Evolutionary conservation across 2,888 invertebrate species (phyloP), one percentile per base, ranked within the genome.

Genomic region (Drosophila ezoana): DNA sequence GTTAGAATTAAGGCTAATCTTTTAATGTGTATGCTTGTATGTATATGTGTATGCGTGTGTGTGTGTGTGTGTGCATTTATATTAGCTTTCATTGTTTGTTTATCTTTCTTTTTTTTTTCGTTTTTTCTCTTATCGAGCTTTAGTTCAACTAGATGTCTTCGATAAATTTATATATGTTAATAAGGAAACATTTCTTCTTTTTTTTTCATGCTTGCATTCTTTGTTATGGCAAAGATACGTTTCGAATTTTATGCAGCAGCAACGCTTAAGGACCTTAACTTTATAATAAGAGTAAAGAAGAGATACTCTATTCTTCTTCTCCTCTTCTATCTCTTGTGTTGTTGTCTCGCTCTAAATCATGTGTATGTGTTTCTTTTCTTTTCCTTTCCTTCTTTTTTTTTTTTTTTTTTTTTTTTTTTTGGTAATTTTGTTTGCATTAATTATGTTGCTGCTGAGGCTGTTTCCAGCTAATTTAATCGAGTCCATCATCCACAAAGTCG

Each of bases 401-500:
- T 35, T 44, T 13, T 49, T 11, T 13, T 35, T 14, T 33, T 14
- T 28, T 33, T 52, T 18, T 20, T 41, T 51, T 18, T 48, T 65
- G 35, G 20, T 45, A 43, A 32, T 58, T 40, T 61, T 43, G 20
- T 37, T 32, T 43, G 8, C 44, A 2, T 67, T 48, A 14, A 37
- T 48, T 54, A 57, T 37, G 38, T 13, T 56, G 35, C 49, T 60
- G 37, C 18, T 52, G 58, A 28, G 59, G 38, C 45, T 51, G 20
- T 52, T 45, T 20, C 33, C 33, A 40, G 23, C 4, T 23, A 41
- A 14, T 4, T 92, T 94, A 95, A 90, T 95, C 95, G 44, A 95
- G 93, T 56, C 94, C 95, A 60, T 95, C 95, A 81, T 95, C 95
- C 58, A 94, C 94, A 68, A 94, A 94, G 47, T 93, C 91, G 1